Base-by-base conservation (phyloP, 2,113 vertebrate species). In the Tringa solitaria region DNA sequence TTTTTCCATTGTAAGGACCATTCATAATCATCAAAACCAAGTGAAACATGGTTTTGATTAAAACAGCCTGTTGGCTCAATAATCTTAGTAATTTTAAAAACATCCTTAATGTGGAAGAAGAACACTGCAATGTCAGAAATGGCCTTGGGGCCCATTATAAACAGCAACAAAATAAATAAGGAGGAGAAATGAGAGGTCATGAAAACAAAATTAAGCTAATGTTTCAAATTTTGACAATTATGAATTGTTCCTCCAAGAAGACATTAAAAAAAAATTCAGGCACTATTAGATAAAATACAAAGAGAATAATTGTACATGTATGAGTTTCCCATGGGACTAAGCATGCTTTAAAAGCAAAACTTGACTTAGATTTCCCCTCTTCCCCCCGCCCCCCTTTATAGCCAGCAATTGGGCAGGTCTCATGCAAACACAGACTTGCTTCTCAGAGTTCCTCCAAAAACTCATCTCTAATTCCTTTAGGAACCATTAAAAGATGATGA, bases 11-110 rank as follows among this genome's bases (percentile, higher is more conserved):
- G 89, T 60, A 63, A 96, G 95, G 97, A 97, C 96, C 97, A 97
- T 97, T 92, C 97, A 93, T 98, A 97, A 98, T 97, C 98, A 97
- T 96, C 98, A 96, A 97, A 97, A 98, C 39, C 97, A 88, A 98
- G 97, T 98, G 98, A 98, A 98, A 98, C 98, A 98, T 98, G 98
- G 98, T 97, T 98, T 98, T 98, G 98, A 98, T 98, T 98, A 98
- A 98, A 98, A 97, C 97, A 98, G 97, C 97, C 97, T 98, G 97
- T 98, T 98, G 98, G 98, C 98, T 98, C 98, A 98, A 98, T 98
- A 98, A 98, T 98, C 98, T 98, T 45, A 72, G 97, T 98, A 98
- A 98, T 98, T 98, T 98, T 98, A 96, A 98, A 98, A 98, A 98
- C 98, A 98, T 98, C 97, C 98, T 98, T 98, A 98, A 98, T 97